Evolutionary conservation across 2,888 invertebrate genomes (phyloP).

Genomic region (Epinotia brunnichana): DNA sequence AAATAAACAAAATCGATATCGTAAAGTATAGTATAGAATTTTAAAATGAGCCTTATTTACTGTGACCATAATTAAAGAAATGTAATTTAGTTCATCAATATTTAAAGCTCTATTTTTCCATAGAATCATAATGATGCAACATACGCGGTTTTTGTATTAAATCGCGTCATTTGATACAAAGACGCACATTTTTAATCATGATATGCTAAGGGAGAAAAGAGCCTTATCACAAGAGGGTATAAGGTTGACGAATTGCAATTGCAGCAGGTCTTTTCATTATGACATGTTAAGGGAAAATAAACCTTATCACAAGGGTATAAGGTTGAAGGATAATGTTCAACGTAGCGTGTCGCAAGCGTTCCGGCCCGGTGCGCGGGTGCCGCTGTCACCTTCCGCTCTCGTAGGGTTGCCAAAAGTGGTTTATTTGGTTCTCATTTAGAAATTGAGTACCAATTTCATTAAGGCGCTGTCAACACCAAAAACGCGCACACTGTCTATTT

Average conservation of each 20-base stretch:
- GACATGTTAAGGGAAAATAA: background rate
- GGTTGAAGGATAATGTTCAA: background rate
- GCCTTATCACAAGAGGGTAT: background rate
- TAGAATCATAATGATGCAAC: background rate
- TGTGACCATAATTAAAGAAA: too few relatives aligned
- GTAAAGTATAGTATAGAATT: background rate
- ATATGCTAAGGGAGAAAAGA: background rate
- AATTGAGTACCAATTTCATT: too few relatives aligned
- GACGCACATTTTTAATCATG: background rate
- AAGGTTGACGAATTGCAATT: background rate
- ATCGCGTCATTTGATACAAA: background rate
- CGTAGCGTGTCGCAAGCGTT: conserved; percentile 28
- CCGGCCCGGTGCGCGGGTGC: conserved; percentile 29
- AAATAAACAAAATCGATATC: background rate
- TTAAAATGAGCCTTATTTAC: background rate
- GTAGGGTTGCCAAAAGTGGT: conserved; percentile 23
- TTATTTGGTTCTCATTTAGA: too few relatives aligned
- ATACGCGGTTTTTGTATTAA: background rate
- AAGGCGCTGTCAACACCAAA: too few relatives aligned
- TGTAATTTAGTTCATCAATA: too few relatives aligned
- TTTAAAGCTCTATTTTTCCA: too few relatives aligned
- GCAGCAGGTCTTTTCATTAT: background rate
- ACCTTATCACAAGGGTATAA: background rate
- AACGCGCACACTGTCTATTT: too few relatives aligned
- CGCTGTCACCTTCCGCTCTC: conserved; percentile 36